Evolutionary conservation across 1,140 invertebrate genomes (phyloP).

Genomic region (Cotesia chilonis): DNA sequence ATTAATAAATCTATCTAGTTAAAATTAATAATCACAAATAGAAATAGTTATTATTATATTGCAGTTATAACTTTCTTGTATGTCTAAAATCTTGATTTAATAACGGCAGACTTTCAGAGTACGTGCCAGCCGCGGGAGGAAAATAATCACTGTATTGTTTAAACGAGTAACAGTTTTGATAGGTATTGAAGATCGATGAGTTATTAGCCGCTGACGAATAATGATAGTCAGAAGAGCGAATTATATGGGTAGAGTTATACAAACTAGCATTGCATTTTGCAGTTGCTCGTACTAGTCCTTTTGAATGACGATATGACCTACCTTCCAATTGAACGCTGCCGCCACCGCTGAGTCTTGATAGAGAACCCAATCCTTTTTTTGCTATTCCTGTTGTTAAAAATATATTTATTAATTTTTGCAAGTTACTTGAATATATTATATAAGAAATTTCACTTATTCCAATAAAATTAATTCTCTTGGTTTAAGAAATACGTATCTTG

Average conservation of each 20-base stretch:
- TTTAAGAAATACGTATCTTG: too few species aligned
- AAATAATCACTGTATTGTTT: constrained; percentile 2
- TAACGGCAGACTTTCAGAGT: constrained; percentile 37
- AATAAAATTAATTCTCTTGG: too few species aligned
- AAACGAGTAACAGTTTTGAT: constrained; percentile 6
- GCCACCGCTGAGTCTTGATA: not conserved
- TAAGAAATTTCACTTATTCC: too few species aligned
- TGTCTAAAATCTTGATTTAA: constrained; percentile 13
- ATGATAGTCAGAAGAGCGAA: too few species aligned
- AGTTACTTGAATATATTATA: too few species aligned
- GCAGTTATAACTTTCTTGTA: too few species aligned
- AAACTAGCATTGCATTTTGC: constrained; percentile 18
- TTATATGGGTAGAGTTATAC: not conserved
- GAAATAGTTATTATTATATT: too few species aligned
- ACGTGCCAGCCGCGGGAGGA: not conserved
- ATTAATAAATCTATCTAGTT: too few species aligned
- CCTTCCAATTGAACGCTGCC: constrained; percentile 20
- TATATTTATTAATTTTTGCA: too few species aligned
- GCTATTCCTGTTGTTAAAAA: constrained; percentile 30
- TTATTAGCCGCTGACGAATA: too few species aligned
- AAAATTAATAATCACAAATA: too few species aligned
- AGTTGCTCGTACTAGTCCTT: constrained; percentile 7
- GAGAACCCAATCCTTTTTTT: constrained; percentile 11
- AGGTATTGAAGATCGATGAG: not conserved
- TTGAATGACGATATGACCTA: constrained; percentile 19